phyloP scores from a whole-genome alignment of 2,113 vertebrate species.

The Ailurus styani region DNA sequence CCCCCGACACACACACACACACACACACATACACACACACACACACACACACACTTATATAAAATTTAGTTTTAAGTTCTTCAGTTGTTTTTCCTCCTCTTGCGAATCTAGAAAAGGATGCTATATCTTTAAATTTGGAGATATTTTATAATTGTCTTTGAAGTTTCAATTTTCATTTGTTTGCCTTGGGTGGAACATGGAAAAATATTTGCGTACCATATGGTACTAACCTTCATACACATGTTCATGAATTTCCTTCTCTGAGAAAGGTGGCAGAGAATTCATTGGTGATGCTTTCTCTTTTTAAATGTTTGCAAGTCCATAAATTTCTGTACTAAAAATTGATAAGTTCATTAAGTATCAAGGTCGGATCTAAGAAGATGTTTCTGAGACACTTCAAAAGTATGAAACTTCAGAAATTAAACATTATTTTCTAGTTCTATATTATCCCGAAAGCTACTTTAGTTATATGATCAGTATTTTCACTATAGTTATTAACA shows the following conservation, averaged over 20 bases:
- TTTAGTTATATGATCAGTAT: not conserved
- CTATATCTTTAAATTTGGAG: conserved; percentile 67
- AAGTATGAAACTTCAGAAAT: not conserved
- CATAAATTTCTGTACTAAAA: not conserved
- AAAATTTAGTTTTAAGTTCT: conserved; percentile 19
- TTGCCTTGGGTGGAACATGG: conserved; percentile 75
- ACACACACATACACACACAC: too few species aligned
- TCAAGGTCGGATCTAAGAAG: not conserved
- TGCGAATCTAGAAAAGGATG: not conserved
- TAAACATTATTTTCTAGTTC: not conserved
- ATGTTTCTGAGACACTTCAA: not conserved
- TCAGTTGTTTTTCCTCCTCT: conserved; percentile 3
- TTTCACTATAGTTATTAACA: not conserved
- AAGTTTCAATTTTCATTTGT: conserved; percentile 75
- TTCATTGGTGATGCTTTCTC: not conserved
- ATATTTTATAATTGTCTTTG: conserved; percentile 64
- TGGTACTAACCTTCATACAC: conserved; percentile 68
- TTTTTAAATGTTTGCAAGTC: conserved; percentile 42
- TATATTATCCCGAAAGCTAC: not conserved
- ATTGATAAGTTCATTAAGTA: not conserved
- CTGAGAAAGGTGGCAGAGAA: conserved; percentile 33
- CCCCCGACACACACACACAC: too few species aligned
- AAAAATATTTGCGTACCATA: conserved; percentile 81
- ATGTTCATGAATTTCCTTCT: conserved; percentile 65
- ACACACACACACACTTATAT: not conserved